These are phyloP conservation scores for Helicoverpa armigera DNA, from an alignment of 1,140 invertebrate species.

Conservation along the genomic window DNA sequence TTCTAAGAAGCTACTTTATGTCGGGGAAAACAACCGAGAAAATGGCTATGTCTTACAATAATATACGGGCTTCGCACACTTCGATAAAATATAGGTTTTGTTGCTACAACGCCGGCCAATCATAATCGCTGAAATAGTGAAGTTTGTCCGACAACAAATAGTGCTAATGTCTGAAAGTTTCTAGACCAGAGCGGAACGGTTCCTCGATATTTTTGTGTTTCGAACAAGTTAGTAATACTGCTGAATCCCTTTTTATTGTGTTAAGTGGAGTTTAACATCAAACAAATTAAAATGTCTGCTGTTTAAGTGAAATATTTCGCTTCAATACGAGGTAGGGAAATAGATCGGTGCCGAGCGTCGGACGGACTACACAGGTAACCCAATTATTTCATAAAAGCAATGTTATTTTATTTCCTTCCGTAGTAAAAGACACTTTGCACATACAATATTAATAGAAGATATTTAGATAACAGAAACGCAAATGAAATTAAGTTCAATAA, in stretches of 20 bases:
- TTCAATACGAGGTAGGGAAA: background rate
- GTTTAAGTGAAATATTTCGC: slow-evolving; percentile 3
- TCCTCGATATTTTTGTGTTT: slow-evolving; percentile 16
- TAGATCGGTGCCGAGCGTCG: background rate
- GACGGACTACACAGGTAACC: no score
- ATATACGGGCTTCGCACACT: slow-evolving; percentile 51
- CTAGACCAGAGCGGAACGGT: slow-evolving; percentile 22
- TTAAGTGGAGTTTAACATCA: background rate
- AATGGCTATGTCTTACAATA: slow-evolving; percentile 57
- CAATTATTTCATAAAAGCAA: no score
- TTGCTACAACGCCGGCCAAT: slow-evolving; percentile 13
- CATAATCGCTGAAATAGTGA: slow-evolving; percentile 34
- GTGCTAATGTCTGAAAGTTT: slow-evolving; percentile 30
- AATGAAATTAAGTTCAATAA: no score
- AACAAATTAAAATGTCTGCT: slow-evolving; percentile 9
- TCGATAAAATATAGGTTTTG: slow-evolving; percentile 49
- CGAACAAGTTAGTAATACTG: background rate
- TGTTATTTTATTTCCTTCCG: no score
- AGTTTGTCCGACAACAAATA: slow-evolving; percentile 7
- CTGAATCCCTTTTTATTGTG: background rate
- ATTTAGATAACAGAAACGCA: no score
- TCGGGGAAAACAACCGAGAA: slow-evolving; percentile 59
- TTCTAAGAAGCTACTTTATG: slow-evolving; percentile 61
- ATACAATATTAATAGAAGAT: no score
- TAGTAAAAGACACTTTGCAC: no score